Evolutionary conservation across 2,797 vertebrate species (phyloP), one percentile per base, ranked within the genome.

Genomic region (Syngnathus acus): DNA sequence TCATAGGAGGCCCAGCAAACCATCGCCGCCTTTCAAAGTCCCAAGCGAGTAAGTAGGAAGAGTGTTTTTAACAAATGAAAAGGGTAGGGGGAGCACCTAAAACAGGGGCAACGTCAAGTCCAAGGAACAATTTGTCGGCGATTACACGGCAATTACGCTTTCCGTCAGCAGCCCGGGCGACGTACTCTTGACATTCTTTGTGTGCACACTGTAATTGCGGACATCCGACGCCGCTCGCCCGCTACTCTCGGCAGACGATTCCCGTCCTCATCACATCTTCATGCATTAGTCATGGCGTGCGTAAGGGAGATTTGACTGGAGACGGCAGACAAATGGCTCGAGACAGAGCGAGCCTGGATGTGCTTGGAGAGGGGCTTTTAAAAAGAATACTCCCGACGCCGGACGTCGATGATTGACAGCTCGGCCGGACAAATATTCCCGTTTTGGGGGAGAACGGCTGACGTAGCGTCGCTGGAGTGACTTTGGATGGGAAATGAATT

Each of bases 231-330:
- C 21, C 10, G 42, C 38, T 37, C 51, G 59, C 72, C 21, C n/a
- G 39, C 38, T 40, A 21, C 59, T 61, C 59, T 43, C 39, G 2
- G 39, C 19, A 6, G n/a, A 11, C 8, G 60, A 62, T 45, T 43
- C 40, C 40, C 59, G 17, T 23, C 59, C 21, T 26, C n/a, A n/a
- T 8, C 65, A 65, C 65, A 55, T 68, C 60, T 66, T 67, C 66
- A 83, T 83, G 68, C 60, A 78, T 79, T 74, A 81, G 64, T 78
- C 78, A 78, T 68, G 64, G 66, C 65, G 71, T 77, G 68, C 67
- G 66, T 66, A 54, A 74, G 72, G 65, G 65, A 72, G 73, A 75
- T 73, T 72, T 76, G 69, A 78, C 69, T 72, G 51, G 76, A 79
- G 68, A 68, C 82, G 74, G 71, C 73, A 81, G 75, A 81, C 66